Percentiles rank a stretch among this genome's conserved stretches.
These are phyloP conservation scores for Acanthornis magna DNA, from an alignment of 2,797 vertebrate species.

Conservation along the genomic window DNA sequence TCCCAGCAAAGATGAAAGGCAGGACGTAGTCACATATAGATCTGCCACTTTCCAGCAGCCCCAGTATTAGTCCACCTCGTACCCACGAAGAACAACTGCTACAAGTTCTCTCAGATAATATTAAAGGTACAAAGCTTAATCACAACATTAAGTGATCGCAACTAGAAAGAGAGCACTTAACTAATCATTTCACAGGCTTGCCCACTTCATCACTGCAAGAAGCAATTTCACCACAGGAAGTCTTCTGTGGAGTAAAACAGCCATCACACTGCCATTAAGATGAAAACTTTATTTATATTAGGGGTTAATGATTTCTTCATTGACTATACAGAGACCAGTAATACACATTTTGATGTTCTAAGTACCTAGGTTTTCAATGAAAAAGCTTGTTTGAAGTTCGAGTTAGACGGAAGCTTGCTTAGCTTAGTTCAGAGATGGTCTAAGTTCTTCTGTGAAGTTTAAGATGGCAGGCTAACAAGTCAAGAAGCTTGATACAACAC, in stretches of 20 bases:
- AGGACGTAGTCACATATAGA: fast-evolving
- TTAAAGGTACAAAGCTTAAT: neutral
- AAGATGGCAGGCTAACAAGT: neutral
- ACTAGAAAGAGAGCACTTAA: neutral
- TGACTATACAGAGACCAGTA: neutral
- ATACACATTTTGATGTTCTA: neutral
- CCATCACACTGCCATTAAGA: neutral
- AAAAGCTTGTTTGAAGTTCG: neutral
- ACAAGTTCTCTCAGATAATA: neutral
- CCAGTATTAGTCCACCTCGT: neutral
- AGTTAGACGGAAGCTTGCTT: neutral
- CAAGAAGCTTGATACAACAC: neutral
- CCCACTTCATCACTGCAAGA: neutral
- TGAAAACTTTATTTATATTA: neutral
- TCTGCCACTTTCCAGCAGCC: neutral
- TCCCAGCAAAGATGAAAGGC: neutral
- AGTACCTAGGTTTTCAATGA: neutral
- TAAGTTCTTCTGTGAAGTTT: neutral
- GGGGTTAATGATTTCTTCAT: neutral
- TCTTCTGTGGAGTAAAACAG: neutral
- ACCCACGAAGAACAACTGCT: neutral
- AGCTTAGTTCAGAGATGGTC: neutral
- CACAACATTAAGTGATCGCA: neutral
- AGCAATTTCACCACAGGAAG: neutral
- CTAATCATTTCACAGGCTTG: neutral